phyloP scores from a whole-genome alignment of 1,140 invertebrate genomes.

The Drosophila azteca region DNA sequence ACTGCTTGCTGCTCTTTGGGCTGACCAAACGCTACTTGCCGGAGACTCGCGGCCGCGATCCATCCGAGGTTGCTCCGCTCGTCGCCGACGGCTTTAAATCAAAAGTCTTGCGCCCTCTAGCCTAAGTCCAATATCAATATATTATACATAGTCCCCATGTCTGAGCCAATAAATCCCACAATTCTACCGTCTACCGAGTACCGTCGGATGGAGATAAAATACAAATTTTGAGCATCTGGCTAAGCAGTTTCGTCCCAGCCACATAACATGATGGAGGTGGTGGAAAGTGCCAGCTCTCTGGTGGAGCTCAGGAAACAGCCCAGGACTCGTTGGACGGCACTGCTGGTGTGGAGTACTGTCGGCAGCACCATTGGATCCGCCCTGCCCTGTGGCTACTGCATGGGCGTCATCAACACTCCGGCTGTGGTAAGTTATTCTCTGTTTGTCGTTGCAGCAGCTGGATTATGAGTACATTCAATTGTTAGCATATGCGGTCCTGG shows the following conservation, averaged over 20 bases:
- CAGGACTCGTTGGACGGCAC: conserved; percentile 38
- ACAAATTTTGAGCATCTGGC: not conserved
- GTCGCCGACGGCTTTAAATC: conserved; percentile 84
- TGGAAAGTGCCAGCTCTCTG: conserved; percentile 16
- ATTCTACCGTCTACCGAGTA: too few species aligned
- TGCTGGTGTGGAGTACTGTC: conserved; percentile 56
- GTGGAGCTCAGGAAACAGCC: conserved; percentile 7
- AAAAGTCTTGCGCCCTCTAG: conserved; percentile 63
- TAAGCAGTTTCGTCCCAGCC: not conserved
- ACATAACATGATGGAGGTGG: not conserved
- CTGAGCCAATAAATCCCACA: too few species aligned
- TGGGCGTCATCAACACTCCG: conserved; percentile 92
- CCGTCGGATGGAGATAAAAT: not conserved
- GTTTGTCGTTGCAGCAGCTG: not conserved
- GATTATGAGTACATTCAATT: not conserved
- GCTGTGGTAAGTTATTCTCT: conserved; percentile 29
- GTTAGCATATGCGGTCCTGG: conserved; percentile 88
- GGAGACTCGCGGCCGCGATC: conserved; percentile 88
- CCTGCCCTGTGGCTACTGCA: conserved; percentile 93
- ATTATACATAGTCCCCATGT: not conserved
- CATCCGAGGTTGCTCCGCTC: conserved; percentile 85
- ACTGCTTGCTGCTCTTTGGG: conserved; percentile 85
- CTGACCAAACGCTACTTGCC: conserved; percentile 88
- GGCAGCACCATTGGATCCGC: conserved; percentile 90
- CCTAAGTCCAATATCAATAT: conserved; percentile 15